Evolutionary conservation across 2,888 invertebrate species (phyloP), one percentile per base, ranked within the genome.

Genomic region (Vanessa cardui): DNA sequence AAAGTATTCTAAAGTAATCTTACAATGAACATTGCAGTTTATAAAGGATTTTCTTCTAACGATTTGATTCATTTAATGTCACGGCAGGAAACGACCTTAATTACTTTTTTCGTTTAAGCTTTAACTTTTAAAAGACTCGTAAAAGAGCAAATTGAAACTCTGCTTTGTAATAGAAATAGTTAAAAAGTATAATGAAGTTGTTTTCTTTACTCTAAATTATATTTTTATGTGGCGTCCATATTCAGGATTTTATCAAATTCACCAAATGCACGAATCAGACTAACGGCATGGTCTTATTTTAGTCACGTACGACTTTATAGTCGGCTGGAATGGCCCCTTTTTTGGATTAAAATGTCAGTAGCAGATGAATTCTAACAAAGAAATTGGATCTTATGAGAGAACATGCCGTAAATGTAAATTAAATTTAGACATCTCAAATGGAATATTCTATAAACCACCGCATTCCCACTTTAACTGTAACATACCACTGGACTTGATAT

Each of bases 271-370:
- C 45, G 60, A 70, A 68, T 58, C 68, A 33, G 60, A 58, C 70
- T 62, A 52, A 54, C 33, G 45, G 62, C 39, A 66, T 62, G 67
- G 62, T 83, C 79, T 83, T 81, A 89, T 89, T 88, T 84, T 71
- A 76, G 80, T 87, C 89, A 89, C 89, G 89, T 89, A 77, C 78
- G 69, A 77, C 80, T 85, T 87, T 83, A 85, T 84, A 85, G 85
- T 83, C 84, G 77, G 77, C 78, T 74, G 80, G 78, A 78, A 76
- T 79, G 76, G 80, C 76, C 79, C 77, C 78, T 79, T 80, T 54
- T 80, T 81, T 75, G 80, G 84, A 89, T 89, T 89, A 88, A 89
- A 87, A 88, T 75, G 88, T 88, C 89, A 85, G 81, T 84, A 78
- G 77, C 89, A 89, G 88, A 87, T 80, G 83, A 85, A 84, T 87